Evolutionary conservation across 2,113 vertebrate species (phyloP), one percentile per base, ranked within the genome.

Genomic region (Peromyscus maniculatus): DNA sequence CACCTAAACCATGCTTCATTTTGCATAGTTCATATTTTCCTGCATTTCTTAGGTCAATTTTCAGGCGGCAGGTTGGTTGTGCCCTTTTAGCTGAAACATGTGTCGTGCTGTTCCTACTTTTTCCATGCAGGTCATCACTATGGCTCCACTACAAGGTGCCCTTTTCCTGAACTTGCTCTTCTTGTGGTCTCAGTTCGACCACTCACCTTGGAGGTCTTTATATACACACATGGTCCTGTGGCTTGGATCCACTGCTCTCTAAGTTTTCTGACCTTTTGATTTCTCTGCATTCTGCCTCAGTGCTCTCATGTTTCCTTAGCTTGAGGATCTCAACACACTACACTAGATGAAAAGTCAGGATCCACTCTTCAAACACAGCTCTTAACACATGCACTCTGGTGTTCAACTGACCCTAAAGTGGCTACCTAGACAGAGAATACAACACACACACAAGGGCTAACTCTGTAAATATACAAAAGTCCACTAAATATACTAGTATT

Each of bases 201-300:
- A 67, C 46, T 55, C 55, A 21, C 22, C 49, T 91, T 69, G n/a
- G 8, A 24, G 19, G 43, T 72, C 21, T 94, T 3, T 46, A 28
- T 57, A 12, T 4, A 12, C 33, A 69, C 2, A 0, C 7, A 33
- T 9, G 24, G 6, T 21, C 7, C 3, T 13, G 49, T 66, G 8
- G 24, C 24, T 3, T 39, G 13, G 26, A n/a, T 55, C 46, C 22
- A 69, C 55, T 52, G 11, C 26, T 52, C 24, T 39, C 13, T 26
- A 67, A 5, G 28, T 83, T 15, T 49, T 46, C 39, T 36, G 72
- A 86, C n/a, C 57, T 57, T 55, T 84, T 36, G 33, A 43, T 46
- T 39, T 66, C 10, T 66, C 8, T 5, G 8, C 59, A 66, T 62
- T 84, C n/a, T 43, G 57, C 57, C 57, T 84, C 57, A 1, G 24